phyloP scores from a whole-genome alignment of 2,113 vertebrate species.

The Phrynosoma blainvillii region DNA sequence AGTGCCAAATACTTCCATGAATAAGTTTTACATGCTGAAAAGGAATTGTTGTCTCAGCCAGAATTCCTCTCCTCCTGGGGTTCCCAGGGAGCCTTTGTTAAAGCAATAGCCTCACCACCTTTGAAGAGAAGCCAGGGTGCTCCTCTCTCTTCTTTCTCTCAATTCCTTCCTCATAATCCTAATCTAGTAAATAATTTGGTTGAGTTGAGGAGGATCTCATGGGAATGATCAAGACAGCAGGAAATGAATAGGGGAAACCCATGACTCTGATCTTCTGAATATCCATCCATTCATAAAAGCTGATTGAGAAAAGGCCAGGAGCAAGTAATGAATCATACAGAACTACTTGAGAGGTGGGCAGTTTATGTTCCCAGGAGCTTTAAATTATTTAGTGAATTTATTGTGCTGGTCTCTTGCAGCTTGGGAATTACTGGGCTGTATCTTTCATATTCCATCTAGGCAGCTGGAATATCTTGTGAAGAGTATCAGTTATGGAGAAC shows the following conservation, averaged over 20 bases:
- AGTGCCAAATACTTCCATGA: not conserved
- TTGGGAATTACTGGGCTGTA: not conserved
- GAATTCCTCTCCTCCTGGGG: not conserved
- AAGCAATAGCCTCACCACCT: conserved; percentile 10
- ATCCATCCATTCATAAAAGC: not conserved
- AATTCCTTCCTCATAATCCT: not conserved
- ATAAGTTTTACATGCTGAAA: not conserved
- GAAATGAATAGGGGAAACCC: not conserved
- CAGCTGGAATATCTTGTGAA: not conserved
- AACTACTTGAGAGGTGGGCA: not conserved
- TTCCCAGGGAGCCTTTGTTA: conserved; percentile 10
- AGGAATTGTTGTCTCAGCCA: conserved; percentile 4
- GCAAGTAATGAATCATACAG: not conserved
- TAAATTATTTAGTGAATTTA: not conserved
- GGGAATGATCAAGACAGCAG: too few species aligned
- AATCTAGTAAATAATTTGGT: not conserved
- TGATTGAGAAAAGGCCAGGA: not conserved
- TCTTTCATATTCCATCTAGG: not conserved
- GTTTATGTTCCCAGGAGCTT: not conserved
- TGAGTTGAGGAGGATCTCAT: not conserved
- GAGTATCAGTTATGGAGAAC: not conserved
- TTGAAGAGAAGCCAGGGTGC: conserved; percentile 2
- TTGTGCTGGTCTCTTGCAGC: not conserved
- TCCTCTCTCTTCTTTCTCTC: not conserved
- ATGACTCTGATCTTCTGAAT: not conserved